Evolutionary conservation across 2,113 vertebrate genomes (phyloP).

Genomic region (Dromaius novaehollandiae): DNA sequence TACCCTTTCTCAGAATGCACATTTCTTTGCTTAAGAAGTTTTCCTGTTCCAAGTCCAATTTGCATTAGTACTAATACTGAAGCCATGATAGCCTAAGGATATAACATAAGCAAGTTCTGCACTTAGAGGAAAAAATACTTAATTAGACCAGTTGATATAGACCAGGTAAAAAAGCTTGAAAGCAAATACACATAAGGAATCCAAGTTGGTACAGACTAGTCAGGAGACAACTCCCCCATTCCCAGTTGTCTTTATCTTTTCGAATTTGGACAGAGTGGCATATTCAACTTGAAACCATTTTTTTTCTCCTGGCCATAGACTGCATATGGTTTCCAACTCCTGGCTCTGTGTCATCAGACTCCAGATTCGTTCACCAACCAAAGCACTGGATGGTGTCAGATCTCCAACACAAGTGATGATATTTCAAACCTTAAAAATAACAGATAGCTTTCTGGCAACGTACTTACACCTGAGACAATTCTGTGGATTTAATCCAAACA

Average conservation of each 20-base stretch:
- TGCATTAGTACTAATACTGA: neutral
- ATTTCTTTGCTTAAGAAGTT: neutral
- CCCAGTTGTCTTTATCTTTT: neutral
- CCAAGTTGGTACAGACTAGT: neutral
- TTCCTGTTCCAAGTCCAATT: neutral
- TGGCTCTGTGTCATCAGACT: neutral
- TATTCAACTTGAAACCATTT: neutral
- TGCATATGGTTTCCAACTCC: neutral
- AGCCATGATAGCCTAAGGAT: neutral
- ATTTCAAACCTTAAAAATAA: neutral
- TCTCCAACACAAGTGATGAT: neutral
- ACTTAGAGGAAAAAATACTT: neutral
- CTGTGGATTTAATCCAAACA: neutral
- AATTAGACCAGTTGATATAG: neutral
- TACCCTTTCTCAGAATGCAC: neutral
- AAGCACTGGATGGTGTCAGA: neutral
- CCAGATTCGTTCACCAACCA: fast-evolving
- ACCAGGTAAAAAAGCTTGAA: neutral
- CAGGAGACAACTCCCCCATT: neutral
- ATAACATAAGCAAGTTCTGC: neutral
- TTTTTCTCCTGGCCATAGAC: neutral
- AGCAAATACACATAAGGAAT: neutral
- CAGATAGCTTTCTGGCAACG: neutral
- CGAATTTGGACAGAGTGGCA: neutral
- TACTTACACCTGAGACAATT: neutral